Percentiles rank a stretch among this genome's conserved stretches.
Conservation (phyloP, 1,140 invertebrate genomes). For the Pseudomyrmex cubaensis region DNA sequence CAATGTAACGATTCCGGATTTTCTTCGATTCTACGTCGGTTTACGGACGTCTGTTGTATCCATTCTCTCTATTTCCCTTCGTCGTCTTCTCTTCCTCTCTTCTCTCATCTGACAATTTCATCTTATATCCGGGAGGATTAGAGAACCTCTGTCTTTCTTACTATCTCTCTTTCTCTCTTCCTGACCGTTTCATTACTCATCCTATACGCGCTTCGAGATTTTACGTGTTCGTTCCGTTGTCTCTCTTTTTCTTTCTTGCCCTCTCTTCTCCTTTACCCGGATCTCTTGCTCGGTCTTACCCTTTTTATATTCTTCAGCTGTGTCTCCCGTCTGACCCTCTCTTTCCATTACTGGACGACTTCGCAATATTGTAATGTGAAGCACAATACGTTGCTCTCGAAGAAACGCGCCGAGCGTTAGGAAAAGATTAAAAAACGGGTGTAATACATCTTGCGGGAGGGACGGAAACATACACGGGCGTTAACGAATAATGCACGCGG, state of each 20-base stretch:
- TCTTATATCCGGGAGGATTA: conserved; percentile 73
- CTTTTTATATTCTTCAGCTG: conserved; percentile 51
- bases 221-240: conserved; percentile 68
- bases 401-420: conserved; percentile 56
- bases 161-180: not conserved
- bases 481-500: conserved; percentile 44
- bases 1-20: conserved; percentile 65
- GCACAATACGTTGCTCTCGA: conserved; percentile 68
- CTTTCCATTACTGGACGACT: conserved; percentile 46
- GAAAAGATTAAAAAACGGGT: conserved; percentile 68
- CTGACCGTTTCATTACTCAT: conserved; percentile 78
- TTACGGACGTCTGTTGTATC: conserved; percentile 26
- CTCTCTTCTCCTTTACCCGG: not conserved
- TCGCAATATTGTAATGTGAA: conserved; percentile 76
- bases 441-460: conserved; percentile 61
- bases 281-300: too few relatives aligned
- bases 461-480: conserved; percentile 17
- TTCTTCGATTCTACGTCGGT: conserved; percentile 56
- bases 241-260: conserved; percentile 1
- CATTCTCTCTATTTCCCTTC: conserved; percentile 26
- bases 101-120: conserved; percentile 62
- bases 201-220: conserved; percentile 65
- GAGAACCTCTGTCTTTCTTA: conserved; percentile 65
- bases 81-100: not conserved
- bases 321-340: conserved; percentile 35